These are phyloP conservation scores for Apis florea DNA, from an alignment of 1,140 invertebrate species.

Conservation along the genomic window DNA sequence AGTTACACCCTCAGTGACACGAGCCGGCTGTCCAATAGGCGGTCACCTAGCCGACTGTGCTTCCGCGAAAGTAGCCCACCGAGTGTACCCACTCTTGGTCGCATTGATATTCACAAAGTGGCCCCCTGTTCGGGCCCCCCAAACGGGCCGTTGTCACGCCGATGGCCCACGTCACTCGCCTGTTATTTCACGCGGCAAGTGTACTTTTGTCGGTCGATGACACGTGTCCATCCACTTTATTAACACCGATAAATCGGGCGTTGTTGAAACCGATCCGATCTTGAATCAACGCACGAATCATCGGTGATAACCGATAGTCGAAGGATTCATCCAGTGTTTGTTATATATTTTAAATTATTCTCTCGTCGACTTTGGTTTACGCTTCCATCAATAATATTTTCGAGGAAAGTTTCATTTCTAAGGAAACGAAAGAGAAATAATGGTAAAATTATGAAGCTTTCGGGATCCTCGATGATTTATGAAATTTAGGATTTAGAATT, in stretches of 20 bases:
- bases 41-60: constrained; percentile 56
- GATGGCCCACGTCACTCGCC: neutral
- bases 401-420: too few species aligned
- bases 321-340: too few species aligned
- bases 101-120: constrained; percentile 76
- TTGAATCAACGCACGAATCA: too few species aligned
- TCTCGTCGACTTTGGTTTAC: too few species aligned
- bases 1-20: constrained; percentile 55
- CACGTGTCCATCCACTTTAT: neutral
- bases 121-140: constrained; percentile 26
- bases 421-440: too few species aligned
- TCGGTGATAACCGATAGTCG: too few species aligned
- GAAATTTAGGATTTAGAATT: too few species aligned
- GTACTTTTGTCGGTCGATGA: constrained; percentile 22
- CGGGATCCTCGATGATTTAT: too few species aligned
- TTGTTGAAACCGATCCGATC: too few species aligned
- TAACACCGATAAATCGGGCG: neutral
- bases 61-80: constrained; percentile 53
- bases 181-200: constrained; percentile 29
- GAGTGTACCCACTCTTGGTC: constrained; percentile 59
- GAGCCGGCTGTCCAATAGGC: constrained; percentile 57
- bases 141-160: constrained; percentile 20
- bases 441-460: too few species aligned
- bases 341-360: too few species aligned
- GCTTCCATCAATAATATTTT: too few species aligned